Base-by-base conservation (phyloP, 2,888 invertebrate species). In the Scotopteryx bipunctaria region DNA sequence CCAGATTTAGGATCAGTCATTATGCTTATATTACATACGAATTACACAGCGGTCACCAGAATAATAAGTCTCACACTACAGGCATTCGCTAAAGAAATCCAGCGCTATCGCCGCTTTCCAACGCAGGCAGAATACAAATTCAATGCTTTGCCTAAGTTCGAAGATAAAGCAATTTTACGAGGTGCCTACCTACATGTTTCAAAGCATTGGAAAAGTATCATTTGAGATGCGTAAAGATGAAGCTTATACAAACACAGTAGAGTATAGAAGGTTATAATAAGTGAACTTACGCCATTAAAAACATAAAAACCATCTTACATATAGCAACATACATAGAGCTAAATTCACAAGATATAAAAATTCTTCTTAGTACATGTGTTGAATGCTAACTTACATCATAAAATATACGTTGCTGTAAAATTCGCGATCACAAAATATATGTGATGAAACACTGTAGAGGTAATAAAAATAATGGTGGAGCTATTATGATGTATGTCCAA, bases 41-140 rank as follows among this genome's bases (percentile, higher is more conserved):
- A 67, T 67, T n/a, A n/a, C 61, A 59, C 65, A 67, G 71, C 71
- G 76, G 81, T 83, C 77, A 73, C 69, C 75, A 69, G 88, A 86
- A 87, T 87, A 87, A 83, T 83, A 87, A 58, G 85, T 78, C 71
- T 74, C 79, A 75, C 76, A 78, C 78, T 74, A 80, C 69, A 78
- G 75, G 74, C 76, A 75, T 78, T 80, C 72, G 74, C 76, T 65
- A 78, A 82, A 86, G 83, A 83, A 83, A 82, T 58, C 48, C 82
- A 75, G 69, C 79, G 77, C 81, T 83, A 84, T 83, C 78, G 71
- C 78, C 78, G 65, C 79, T 79, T 78, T 77, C 74, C 63, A 79
- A 76, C 78, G 73, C 75, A 68, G 60, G 51, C 49, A 44, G 81
- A 83, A 83, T 83, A 83, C 76, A 58, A 56, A 58, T 25, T n/a